phyloP scores from a whole-genome alignment of 2,888 invertebrate species.

The Lysandra bellargus region DNA sequence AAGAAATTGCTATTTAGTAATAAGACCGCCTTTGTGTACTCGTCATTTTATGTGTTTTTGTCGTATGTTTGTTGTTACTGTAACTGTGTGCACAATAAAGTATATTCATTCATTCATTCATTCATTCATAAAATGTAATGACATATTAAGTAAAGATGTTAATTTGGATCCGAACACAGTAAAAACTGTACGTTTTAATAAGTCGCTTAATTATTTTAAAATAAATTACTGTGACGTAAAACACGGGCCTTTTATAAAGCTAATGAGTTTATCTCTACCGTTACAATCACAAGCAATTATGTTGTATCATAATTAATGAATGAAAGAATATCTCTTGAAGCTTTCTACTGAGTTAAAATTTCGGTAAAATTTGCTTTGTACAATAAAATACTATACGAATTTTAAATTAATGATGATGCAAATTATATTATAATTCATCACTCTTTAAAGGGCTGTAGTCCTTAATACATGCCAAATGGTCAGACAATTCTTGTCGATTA shows the following conservation, averaged over 20 bases:
- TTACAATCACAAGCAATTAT: neutral
- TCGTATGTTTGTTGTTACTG: too few species aligned
- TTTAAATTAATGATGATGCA: neutral
- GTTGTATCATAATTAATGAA: neutral
- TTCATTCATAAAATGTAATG: too few species aligned
- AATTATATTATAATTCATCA: neutral
- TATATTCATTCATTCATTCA: too few species aligned
- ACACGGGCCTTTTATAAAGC: conserved; percentile 1
- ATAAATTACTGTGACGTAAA: conserved; percentile 41
- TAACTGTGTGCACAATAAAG: too few species aligned
- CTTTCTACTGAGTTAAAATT: neutral
- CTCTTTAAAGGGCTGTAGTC: too few species aligned
- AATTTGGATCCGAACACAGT: too few species aligned
- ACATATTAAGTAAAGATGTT: too few species aligned
- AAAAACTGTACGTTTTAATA: neutral
- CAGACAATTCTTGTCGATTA: too few species aligned
- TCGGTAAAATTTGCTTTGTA: neutral
- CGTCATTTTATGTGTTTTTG: too few species aligned
- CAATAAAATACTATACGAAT: neutral
- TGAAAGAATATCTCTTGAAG: neutral
- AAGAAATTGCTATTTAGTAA: too few species aligned
- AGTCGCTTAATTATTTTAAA: neutral
- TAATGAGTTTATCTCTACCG: neutral
- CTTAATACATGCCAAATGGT: too few species aligned
- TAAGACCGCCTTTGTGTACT: too few species aligned